phyloP scores from a whole-genome alignment of 2,888 invertebrate genomes.

The Tigriopus californicus region DNA sequence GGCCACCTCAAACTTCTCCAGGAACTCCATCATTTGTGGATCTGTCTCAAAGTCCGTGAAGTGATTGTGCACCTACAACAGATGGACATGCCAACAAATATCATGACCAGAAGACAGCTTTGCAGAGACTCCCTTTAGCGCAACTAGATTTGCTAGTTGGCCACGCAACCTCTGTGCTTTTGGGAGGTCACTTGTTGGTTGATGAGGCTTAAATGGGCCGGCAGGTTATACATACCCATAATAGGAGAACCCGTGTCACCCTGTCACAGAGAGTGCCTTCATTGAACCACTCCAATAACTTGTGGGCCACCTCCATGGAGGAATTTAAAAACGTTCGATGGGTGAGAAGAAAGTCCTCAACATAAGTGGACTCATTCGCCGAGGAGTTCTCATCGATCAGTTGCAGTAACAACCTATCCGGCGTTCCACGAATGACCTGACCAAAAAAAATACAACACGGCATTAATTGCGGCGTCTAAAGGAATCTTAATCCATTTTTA shows the following conservation, averaged over 20 bases:
- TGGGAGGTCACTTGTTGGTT: too few species aligned
- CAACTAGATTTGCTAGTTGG: too few species aligned
- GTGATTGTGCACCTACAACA: constrained; percentile 97
- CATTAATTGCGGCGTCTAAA: too few species aligned
- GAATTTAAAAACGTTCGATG: constrained; percentile 85
- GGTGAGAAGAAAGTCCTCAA: constrained; percentile 92
- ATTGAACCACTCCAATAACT: constrained; percentile 53
- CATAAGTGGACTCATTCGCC: constrained; percentile 76
- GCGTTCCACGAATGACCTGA: constrained; percentile 43
- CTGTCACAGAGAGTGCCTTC: background rate
- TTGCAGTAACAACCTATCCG: constrained; percentile 73
- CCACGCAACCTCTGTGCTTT: too few species aligned
- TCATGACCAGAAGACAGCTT: too few species aligned
- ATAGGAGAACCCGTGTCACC: constrained; percentile 78
- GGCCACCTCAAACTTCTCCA: constrained; percentile 73
- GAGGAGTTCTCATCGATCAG: constrained; percentile 83
- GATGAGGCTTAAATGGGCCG: too few species aligned
- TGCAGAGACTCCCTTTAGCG: too few species aligned
- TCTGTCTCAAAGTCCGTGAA: constrained; percentile 94
- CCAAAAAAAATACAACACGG: too few species aligned
- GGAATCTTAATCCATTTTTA: too few species aligned
- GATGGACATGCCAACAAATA: too few species aligned
- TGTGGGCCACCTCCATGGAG: constrained; percentile 64
- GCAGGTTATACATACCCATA: constrained; percentile 73
- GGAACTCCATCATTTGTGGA: constrained; percentile 85